These are phyloP conservation scores for Unio delphinus DNA, from an alignment of 2,888 invertebrate genomes.

Conservation along the genomic window DNA sequence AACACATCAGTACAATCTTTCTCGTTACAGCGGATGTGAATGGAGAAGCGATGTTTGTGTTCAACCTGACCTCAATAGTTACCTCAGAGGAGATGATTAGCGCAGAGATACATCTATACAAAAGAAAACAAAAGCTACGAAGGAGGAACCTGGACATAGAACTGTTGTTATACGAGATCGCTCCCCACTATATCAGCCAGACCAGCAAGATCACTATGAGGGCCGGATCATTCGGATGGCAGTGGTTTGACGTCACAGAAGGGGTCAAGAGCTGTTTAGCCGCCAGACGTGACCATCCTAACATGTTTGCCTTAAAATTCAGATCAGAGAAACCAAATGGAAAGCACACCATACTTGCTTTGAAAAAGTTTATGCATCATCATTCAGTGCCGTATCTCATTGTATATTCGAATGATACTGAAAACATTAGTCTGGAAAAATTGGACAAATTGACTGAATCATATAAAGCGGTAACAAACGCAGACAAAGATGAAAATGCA, in stretches of 20 bases:
- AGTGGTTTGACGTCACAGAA: slow-evolving; percentile 64
- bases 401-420: slow-evolving; percentile 69
- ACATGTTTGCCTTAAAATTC: slow-evolving; percentile 64
- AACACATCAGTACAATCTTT: slow-evolving; percentile 1
- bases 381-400: slow-evolving; percentile 68
- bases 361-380: slow-evolving; percentile 59
- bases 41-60: slow-evolving; percentile 68
- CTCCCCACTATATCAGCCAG: slow-evolving; percentile 50
- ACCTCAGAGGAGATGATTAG: slow-evolving; percentile 65
- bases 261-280: slow-evolving; percentile 58
- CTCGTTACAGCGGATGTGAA: slow-evolving; percentile 66
- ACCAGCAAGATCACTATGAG: slow-evolving; percentile 48
- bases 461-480: slow-evolving; percentile 7
- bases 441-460: slow-evolving; percentile 44
- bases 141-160: slow-evolving; percentile 41
- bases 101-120: slow-evolving; percentile 70
- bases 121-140: slow-evolving; percentile 40
- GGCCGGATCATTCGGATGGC: slow-evolving; percentile 62
- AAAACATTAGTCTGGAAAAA: slow-evolving; percentile 58
- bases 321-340: slow-evolving; percentile 48
- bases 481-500: slow-evolving; percentile 9
- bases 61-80: slow-evolving; percentile 69
- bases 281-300: slow-evolving; percentile 38
- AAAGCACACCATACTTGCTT: slow-evolving; percentile 40
- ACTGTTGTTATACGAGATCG: slow-evolving; percentile 55